A percentile compares a stretch with the other conserved stretches of the same genome.
Evolutionary conservation across 2,113 vertebrate species (phyloP).

Genomic region (Ginglymostoma cirratum): DNA sequence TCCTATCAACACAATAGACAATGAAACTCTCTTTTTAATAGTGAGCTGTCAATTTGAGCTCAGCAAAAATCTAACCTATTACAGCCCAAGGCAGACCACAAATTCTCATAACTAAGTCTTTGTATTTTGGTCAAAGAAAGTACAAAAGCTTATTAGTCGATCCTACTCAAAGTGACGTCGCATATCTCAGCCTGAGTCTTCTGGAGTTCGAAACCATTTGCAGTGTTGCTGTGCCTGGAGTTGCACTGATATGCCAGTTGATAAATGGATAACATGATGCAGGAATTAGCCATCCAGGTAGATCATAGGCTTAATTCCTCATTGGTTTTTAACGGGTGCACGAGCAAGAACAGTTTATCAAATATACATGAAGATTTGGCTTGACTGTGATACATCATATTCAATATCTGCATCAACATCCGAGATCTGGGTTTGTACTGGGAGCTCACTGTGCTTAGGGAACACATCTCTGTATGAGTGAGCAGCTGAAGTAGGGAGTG

Average conservation of each 20-base stretch:
- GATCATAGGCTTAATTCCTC: not conserved
- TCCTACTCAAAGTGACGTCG: not conserved
- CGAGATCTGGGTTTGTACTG: not conserved
- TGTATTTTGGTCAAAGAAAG: not conserved
- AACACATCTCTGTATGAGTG: not conserved
- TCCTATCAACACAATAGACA: slow-evolving; percentile 4
- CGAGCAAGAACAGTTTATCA: not conserved
- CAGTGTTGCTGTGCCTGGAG: not conserved
- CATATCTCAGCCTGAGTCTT: not conserved
- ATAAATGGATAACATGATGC: not conserved
- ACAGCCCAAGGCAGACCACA: not conserved
- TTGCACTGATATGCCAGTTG: slow-evolving; percentile 4
- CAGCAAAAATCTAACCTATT: not conserved
- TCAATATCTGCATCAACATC: not conserved
- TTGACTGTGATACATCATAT: not conserved
- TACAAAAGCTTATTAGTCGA: not conserved
- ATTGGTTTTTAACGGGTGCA: not conserved
- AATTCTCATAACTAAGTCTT: not conserved
- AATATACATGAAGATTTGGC: not conserved
- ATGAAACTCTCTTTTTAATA: slow-evolving; percentile 8
- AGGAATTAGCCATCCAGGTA: not conserved
- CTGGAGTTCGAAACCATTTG: not conserved
- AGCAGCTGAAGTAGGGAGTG: not conserved
- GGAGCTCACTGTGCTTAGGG: not conserved
- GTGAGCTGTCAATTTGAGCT: not conserved